Evolutionary conservation across 2,113 vertebrate species (phyloP).

Genomic region (Drymodes brunneopygia): DNA sequence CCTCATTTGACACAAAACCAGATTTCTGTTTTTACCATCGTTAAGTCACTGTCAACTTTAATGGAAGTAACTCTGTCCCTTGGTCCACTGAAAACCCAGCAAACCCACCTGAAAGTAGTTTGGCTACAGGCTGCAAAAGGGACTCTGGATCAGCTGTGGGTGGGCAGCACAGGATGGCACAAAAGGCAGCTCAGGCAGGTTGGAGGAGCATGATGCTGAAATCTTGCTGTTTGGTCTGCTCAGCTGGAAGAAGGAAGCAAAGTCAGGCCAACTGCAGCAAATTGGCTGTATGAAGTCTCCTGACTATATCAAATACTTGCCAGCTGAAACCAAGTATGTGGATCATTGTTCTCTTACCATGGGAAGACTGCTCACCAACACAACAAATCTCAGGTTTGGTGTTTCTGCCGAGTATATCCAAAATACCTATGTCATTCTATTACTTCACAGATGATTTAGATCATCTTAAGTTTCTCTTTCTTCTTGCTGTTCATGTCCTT

Average conservation of each 20-base stretch:
- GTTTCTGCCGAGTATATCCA: neutral
- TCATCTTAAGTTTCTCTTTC: neutral
- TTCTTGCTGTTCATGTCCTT: neutral
- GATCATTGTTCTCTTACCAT: neutral
- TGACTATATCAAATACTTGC: neutral
- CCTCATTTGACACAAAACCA: neutral
- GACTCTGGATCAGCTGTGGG: neutral
- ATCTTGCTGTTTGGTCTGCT: neutral
- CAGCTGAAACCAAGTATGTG: neutral
- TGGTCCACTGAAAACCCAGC: neutral
- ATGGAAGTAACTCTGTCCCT: neutral
- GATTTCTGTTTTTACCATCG: neutral
- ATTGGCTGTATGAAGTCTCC: neutral
- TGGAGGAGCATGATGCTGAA: neutral
- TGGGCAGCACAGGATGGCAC: neutral
- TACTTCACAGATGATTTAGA: neutral
- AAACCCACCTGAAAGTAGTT: neutral
- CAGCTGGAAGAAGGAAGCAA: neutral
- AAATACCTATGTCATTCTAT: neutral
- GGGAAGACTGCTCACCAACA: neutral
- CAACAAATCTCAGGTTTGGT: neutral
- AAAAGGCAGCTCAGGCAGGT: neutral
- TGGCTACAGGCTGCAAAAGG: neutral
- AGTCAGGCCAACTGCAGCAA: neutral
- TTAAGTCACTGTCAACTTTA: neutral